Evolutionary conservation across 2,797 vertebrate genomes (phyloP).

Genomic region (Scyliorhinus canicula): DNA sequence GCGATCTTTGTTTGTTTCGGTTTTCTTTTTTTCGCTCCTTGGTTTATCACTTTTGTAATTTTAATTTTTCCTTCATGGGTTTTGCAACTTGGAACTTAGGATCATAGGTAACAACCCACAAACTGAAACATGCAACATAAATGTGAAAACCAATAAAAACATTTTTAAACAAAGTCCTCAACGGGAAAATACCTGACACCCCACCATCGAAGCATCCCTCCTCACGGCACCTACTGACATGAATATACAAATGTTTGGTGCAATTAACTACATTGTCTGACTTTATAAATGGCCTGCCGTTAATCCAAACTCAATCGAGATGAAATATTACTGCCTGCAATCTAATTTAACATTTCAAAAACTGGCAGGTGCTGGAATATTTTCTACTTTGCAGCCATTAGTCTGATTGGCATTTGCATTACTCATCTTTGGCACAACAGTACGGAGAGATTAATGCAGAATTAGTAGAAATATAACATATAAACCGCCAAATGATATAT

Average conservation of each 20-base stretch:
- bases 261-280: no score
- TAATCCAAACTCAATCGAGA: not conserved
- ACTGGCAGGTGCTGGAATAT: not conserved
- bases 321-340: not conserved
- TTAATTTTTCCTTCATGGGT: no score
- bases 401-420: not conserved
- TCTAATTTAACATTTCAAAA: conserved; percentile 25
- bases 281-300: not conserved
- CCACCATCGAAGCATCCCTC: not conserved
- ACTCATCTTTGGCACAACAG: not conserved
- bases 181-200: not conserved
- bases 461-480: not conserved
- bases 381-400: not conserved
- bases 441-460: not conserved
- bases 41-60: no score
- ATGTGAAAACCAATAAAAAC: no score
- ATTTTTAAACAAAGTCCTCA: no score
- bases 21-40: no score
- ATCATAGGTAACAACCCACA: no score
- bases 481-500: not conserved
- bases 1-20: no score
- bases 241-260: not conserved
- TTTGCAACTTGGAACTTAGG: no score
- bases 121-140: no score
- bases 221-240: not conserved